These are phyloP conservation scores for Ectropis grisescens DNA, from an alignment of 1,140 invertebrate genomes.

Conservation along the genomic window DNA sequence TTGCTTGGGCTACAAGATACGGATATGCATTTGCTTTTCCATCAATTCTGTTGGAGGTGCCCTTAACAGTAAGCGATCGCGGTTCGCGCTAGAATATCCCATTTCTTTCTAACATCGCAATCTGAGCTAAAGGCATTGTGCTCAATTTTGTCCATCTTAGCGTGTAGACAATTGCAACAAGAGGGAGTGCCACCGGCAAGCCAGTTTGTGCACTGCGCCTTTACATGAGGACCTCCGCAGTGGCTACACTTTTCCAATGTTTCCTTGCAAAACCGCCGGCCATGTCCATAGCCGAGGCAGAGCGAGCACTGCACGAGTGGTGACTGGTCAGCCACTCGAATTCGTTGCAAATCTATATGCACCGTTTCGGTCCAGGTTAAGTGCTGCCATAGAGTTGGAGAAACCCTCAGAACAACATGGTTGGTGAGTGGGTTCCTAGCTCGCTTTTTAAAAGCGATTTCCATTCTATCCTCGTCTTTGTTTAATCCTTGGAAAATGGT, in stretches of 20 bases:
- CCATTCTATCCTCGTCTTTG: conserved; percentile 1
- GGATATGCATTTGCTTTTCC: background rate
- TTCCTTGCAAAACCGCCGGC: too few species aligned
- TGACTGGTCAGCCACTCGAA: too few species aligned
- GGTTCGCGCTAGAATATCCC: conserved; percentile 2
- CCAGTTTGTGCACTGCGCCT: background rate
- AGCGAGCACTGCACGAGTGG: too few species aligned
- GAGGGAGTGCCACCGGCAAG: background rate
- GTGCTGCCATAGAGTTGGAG: too few species aligned
- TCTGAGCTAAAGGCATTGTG: conserved; percentile 6
- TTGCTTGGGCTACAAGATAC: background rate
- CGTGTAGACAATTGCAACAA: conserved; percentile 4
- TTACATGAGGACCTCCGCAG: conserved; percentile 4
- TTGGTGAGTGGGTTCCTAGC: conserved; percentile 7
- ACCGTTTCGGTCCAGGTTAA: too few species aligned
- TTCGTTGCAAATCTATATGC: too few species aligned
- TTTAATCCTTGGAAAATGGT: conserved; percentile 2
- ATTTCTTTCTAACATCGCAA: conserved; percentile 1
- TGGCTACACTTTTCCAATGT: too few species aligned
- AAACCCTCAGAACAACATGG: background rate
- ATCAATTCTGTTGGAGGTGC: background rate
- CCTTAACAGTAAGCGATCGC: conserved; percentile 4
- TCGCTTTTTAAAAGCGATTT: conserved; percentile 3
- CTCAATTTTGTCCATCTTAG: background rate
- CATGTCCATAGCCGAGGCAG: too few species aligned